A percentile compares a stretch with the other conserved stretches of the same genome.
Conservation (phyloP, 1,140 invertebrate species). For the Ooceraea biroi region DNA sequence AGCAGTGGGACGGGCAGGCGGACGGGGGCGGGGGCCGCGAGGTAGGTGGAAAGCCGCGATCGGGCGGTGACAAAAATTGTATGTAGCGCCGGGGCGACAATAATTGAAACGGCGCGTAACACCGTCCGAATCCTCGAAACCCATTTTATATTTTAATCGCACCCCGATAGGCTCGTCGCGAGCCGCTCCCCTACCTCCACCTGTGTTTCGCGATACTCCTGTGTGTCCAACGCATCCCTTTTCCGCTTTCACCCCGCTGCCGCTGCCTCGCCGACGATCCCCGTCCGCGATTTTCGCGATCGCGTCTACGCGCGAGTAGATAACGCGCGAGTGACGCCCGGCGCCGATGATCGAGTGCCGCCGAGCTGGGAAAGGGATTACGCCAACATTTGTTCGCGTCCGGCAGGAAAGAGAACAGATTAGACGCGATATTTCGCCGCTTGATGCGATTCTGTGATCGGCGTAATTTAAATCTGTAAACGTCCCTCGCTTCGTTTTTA, state of each 20-base stretch:
- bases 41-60: conserved; percentile 77
- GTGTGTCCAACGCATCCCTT: not conserved
- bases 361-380: conserved; percentile 44
- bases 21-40: conserved; percentile 11
- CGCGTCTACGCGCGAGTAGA: conserved; percentile 58
- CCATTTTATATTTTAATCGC: conserved; percentile 85
- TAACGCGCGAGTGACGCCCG: conserved; percentile 50
- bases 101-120: conserved; percentile 86
- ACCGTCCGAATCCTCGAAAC: conserved; percentile 84
- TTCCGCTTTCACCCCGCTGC: not conserved
- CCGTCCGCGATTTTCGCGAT: conserved; percentile 46
- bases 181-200: conserved; percentile 52
- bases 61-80: conserved; percentile 81
- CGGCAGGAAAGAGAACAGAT: not conserved
- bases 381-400: conserved; percentile 38
- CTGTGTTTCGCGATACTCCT: conserved; percentile 47
- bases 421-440: conserved; percentile 37
- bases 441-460: conserved; percentile 12
- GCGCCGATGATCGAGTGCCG: conserved; percentile 65
- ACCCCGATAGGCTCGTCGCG: conserved; percentile 79
- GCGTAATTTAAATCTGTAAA: not conserved
- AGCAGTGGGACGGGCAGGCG: conserved; percentile 61
- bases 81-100: conserved; percentile 78
- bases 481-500: not conserved
- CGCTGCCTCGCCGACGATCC: conserved; percentile 13